Evolutionary conservation across 2,113 vertebrate species (phyloP).

Genomic region (Pan troglodytes): NHGRI_mPanTro3-v2.1_pri NC_072402.2:28479501-28480000

Average conservation of each 20-base stretch:
- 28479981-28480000: neutral
- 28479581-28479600: slow-evolving; percentile 23
- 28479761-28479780: neutral
- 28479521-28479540: neutral
- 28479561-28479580: neutral
- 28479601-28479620: neutral
- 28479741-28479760: neutral
- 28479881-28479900: neutral
- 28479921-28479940: neutral
- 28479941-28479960: too few relatives aligned
- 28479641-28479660: neutral
- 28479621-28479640: slow-evolving; percentile 4
- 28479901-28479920: neutral
- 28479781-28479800: neutral
- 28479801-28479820: neutral
- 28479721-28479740: neutral
- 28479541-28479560: slow-evolving; percentile 6
- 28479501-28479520: neutral
- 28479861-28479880: neutral
- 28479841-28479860: neutral
- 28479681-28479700: neutral
- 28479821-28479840: neutral
- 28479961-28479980: neutral
- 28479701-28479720: slow-evolving; percentile 42
- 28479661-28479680: neutral